Evolutionary conservation across 2,797 vertebrate species (phyloP), one percentile per base, ranked within the genome.

Genomic region (Lacerta agilis): DNA sequence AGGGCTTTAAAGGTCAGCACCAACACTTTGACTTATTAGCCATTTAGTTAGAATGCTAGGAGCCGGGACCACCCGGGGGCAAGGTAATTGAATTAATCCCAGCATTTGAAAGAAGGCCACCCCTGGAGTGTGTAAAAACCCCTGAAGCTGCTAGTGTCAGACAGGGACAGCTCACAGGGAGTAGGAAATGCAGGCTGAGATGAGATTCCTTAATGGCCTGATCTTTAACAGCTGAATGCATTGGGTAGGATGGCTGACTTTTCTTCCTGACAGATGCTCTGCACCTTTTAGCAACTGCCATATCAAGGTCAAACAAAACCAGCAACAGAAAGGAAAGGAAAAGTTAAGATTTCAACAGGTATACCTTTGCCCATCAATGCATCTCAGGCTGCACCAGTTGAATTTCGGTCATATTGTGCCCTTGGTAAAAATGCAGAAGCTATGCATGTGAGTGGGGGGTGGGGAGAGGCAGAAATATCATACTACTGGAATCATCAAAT

Each of bases 71-170:
- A 64, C 82, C 76, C 1, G 5, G 49, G 49, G 49, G 29, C 2
- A 36, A 29, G 45, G 75, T 72, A 72, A 79, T 64, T 72, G 87
- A 79, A 61, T 79, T 45, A 72, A 79, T 79, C 76, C 49, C 36
- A 43, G 45, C 29, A 11, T 64, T 64, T 84, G 66, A 45, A 88
- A 79, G 33, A 43, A 23, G 25, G n/a, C 33, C 9, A 17, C 55
- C 29, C 8, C 17, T 10, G 23, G 67, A 41, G 33, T 17, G 66
- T 9, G 45, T 18, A 29, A 81, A 79, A 73, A 9, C 15, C 49
- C 13, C 49, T 4, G 9, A 61, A 64, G 10, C 55, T 5, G 33
- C 18, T 73, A 43, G 25, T 1, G 5, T 82, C 20, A 27, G 81
- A 23, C 8, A 38, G 64, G 55, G 72, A 73, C 33, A 9, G 23